Conservation (phyloP, 2,888 invertebrate species). For the Tiphia femorata region DNA sequence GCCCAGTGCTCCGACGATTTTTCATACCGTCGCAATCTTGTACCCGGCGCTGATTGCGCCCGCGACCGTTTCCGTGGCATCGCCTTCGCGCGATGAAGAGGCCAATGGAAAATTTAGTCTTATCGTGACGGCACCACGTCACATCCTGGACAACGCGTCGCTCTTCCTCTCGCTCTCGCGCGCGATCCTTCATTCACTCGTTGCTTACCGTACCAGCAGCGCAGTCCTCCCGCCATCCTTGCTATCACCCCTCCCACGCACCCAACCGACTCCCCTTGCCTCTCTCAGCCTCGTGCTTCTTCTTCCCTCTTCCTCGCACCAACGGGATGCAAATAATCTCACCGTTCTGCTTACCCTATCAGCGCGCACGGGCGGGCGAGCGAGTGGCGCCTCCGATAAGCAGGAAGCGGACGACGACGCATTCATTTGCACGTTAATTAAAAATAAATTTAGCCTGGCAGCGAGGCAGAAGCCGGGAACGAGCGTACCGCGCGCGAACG, state of each 20-base stretch:
- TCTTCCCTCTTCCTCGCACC: constrained; percentile 5
- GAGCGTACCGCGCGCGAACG: too few relatives aligned
- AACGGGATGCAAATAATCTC: constrained; percentile 38
- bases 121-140: not conserved
- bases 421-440: constrained; percentile 61
- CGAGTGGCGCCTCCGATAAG: constrained; percentile 48
- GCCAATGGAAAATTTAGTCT: not conserved
- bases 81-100: not conserved
- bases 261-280: too few relatives aligned
- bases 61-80: too few relatives aligned
- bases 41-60: too few relatives aligned
- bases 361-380: constrained; percentile 28
- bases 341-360: constrained; percentile 30
- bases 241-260: too few relatives aligned
- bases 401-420: constrained; percentile 41
- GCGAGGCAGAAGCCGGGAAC: not conserved
- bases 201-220: too few relatives aligned
- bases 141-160: not conserved
- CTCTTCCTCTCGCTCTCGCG: too few relatives aligned
- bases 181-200: too few relatives aligned
- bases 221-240: too few relatives aligned
- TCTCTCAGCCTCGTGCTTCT: not conserved
- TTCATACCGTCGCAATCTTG: too few relatives aligned
- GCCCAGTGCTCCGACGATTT: too few relatives aligned
- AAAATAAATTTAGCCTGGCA: constrained; percentile 54